phyloP scores from a whole-genome alignment of 2,113 vertebrate genomes.

The Paraplagusia blochii region DNA sequence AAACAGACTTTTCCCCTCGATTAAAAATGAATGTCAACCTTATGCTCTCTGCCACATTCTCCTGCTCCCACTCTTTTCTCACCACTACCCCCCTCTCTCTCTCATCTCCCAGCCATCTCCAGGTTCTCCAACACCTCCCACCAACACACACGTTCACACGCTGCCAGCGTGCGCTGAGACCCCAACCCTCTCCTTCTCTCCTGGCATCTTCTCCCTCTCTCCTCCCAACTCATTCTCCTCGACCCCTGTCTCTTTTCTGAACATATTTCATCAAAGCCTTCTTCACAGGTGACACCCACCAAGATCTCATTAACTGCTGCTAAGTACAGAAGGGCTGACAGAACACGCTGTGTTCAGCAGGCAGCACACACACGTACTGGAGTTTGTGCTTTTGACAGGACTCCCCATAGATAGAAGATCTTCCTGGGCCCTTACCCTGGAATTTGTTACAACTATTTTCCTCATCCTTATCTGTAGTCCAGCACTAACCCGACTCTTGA shows the following conservation, averaged over 20 bases:
- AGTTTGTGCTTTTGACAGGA: too few species aligned
- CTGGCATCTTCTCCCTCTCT: conserved; percentile 13
- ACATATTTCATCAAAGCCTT: conserved; percentile 67
- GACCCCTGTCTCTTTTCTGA: conserved; percentile 44
- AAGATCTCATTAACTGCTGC: conserved; percentile 66
- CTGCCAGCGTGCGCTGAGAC: not conserved
- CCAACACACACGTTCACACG: not conserved
- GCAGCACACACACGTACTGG: conserved; percentile 6
- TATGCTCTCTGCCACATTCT: conserved; percentile 55
- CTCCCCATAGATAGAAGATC: too few species aligned
- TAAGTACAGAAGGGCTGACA: conserved; percentile 56
- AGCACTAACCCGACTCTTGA: too few species aligned
- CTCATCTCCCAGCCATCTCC: conserved; percentile 51
- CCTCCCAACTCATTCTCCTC: conserved; percentile 46
- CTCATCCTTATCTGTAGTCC: too few species aligned
- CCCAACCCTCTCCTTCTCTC: conserved; percentile 9
- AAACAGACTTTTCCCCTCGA: conserved; percentile 46
- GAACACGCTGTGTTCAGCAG: conserved; percentile 32
- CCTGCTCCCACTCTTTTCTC: conserved; percentile 19
- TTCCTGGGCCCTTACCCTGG: too few species aligned
- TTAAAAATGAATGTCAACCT: conserved; percentile 61
- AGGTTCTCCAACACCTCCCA: conserved; percentile 30
- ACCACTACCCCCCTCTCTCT: conserved; percentile 39
- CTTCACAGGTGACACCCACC: conserved; percentile 61
- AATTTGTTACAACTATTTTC: too few species aligned